These are phyloP conservation scores for Ardeotis arabs DNA, from an alignment of 2,113 vertebrate genomes.

Conservation along the genomic window DNA sequence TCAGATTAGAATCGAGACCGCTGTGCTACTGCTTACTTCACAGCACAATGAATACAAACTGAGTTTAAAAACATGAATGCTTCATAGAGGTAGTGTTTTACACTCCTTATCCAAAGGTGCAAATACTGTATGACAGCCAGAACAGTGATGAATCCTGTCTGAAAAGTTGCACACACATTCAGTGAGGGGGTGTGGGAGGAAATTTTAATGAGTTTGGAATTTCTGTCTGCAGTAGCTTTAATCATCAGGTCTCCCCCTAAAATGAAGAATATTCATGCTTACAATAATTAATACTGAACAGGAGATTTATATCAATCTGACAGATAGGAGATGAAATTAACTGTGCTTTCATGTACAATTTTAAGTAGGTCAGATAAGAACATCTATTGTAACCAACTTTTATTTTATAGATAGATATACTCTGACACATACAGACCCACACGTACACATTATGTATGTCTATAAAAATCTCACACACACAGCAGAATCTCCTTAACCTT, in stretches of 20 bases:
- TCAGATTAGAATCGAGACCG: neutral
- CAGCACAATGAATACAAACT: neutral
- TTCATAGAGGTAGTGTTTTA: neutral
- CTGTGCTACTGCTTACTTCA: neutral
- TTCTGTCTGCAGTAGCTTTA: slow-evolving; percentile 34
- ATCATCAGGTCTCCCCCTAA: slow-evolving; percentile 36
- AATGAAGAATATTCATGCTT: slow-evolving; percentile 59
- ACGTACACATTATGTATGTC: neutral
- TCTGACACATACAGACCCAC: slow-evolving; percentile 31
- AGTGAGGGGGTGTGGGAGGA: neutral
- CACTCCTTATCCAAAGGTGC: neutral
- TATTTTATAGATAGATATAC: slow-evolving; percentile 59
- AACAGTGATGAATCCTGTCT: neutral
- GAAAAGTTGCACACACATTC: neutral
- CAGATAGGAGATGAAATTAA: slow-evolving; percentile 73
- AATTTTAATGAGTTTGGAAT: slow-evolving; percentile 38
- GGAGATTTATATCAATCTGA: slow-evolving; percentile 74
- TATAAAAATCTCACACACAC: slow-evolving; percentile 10
- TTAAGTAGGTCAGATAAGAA: slow-evolving; percentile 76
- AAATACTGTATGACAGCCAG: neutral
- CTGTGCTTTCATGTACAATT: slow-evolving; percentile 71
- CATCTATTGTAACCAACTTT: slow-evolving; percentile 68
- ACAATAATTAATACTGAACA: slow-evolving; percentile 72
- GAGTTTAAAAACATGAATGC: neutral
- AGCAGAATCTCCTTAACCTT: slow-evolving; percentile 27